A percentile compares a stretch with the other conserved stretches of the same genome.
Conservation (phyloP, 2,888 invertebrate genomes). For the Timandra comae region DNA sequence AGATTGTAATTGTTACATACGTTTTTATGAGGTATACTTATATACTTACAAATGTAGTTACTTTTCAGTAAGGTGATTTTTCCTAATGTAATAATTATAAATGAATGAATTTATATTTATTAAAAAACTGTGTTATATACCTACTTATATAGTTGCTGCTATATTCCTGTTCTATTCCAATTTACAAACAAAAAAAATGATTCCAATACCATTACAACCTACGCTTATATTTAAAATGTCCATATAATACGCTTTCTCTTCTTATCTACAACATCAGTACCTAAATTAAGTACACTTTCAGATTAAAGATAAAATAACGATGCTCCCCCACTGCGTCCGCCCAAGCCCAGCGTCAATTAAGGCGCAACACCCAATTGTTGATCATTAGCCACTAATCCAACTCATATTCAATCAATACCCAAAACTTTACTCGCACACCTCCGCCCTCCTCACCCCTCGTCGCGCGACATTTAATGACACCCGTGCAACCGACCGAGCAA, state of each 20-base stretch:
- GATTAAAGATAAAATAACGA: conserved; percentile 13
- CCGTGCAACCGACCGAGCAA: conserved; percentile 60
- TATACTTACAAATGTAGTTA: too few relatives aligned
- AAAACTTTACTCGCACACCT: conserved; percentile 76
- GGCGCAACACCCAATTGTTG: conserved; percentile 64
- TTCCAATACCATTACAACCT: too few relatives aligned
- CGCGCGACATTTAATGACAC: conserved; percentile 78
- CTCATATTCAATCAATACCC: conserved; percentile 78
- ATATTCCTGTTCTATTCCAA: too few relatives aligned
- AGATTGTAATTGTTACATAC: too few relatives aligned
- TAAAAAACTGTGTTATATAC: too few relatives aligned
- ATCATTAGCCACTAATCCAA: conserved; percentile 74
- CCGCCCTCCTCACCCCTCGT: conserved; percentile 66
- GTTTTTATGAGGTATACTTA: too few relatives aligned
- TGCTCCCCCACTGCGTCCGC: conserved; percentile 13
- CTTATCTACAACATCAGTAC: conserved; percentile 1
- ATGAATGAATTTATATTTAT: too few relatives aligned
- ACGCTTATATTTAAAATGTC: conserved; percentile 26
- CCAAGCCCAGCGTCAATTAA: conserved; percentile 37
- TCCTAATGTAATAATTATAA: too few relatives aligned
- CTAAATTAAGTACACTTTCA: conserved; percentile 2
- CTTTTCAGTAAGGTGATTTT: too few relatives aligned
- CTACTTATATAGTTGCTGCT: too few relatives aligned
- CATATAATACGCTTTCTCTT: conserved; percentile 9
- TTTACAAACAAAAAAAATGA: too few relatives aligned